Percentiles rank a stretch among this genome's conserved stretches.
Conservation (phyloP, 1,140 invertebrate species). For the Alviniconcha marisindica region DNA sequence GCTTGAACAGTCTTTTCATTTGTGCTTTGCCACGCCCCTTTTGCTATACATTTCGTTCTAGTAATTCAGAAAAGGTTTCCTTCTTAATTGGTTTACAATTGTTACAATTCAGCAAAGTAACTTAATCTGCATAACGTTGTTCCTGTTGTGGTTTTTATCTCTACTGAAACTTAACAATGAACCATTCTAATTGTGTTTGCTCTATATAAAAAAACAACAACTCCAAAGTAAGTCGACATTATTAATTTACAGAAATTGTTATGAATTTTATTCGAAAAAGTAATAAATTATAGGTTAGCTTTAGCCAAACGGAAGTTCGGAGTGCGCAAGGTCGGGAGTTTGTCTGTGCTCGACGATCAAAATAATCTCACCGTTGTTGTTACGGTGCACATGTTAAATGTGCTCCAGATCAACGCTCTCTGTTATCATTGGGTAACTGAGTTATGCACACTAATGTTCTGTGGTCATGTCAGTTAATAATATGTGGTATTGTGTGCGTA, state of each 20-base stretch:
- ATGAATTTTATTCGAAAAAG: neutral
- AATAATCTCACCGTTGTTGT: constrained; percentile 11
- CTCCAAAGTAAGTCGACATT: neutral
- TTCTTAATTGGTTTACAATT: too few relatives aligned
- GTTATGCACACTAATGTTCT: neutral
- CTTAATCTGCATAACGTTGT: too few relatives aligned
- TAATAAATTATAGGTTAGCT: too few relatives aligned
- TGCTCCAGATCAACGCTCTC: neutral
- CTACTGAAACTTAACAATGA: too few relatives aligned
- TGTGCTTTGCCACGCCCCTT: too few relatives aligned
- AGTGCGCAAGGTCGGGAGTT: constrained; percentile 15
- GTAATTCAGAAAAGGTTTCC: too few relatives aligned
- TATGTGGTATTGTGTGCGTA: neutral
- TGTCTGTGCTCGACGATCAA: neutral
- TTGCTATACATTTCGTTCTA: too few relatives aligned
- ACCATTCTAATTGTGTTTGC: too few relatives aligned
- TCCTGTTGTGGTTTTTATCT: too few relatives aligned
- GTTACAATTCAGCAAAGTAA: too few relatives aligned
- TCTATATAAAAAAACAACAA: neutral
- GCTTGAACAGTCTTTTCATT: too few relatives aligned
- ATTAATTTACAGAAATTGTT: neutral
- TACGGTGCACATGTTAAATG: neutral
- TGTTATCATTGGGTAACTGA: neutral
- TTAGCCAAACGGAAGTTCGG: neutral
- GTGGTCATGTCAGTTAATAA: neutral